These are phyloP conservation scores for Girardinus metallicus DNA, from an alignment of 2,797 vertebrate species.

Conservation along the genomic window DNA sequence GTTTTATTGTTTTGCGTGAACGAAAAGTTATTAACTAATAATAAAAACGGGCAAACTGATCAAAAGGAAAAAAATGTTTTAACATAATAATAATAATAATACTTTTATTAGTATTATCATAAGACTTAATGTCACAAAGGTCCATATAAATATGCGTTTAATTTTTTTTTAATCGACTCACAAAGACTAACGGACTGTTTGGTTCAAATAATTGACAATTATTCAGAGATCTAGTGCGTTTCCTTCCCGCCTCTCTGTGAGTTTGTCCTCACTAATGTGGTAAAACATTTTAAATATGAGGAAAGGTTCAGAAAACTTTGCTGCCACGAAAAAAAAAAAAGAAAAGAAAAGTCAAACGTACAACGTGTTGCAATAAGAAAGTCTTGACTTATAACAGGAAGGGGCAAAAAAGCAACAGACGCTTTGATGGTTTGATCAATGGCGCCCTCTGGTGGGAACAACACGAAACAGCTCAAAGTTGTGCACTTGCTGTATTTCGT, in stretches of 20 bases:
- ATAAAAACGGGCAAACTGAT: neutral
- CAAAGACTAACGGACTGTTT: neutral
- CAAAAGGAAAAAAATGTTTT: neutral
- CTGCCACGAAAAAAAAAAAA: no score
- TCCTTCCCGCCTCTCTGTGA: neutral
- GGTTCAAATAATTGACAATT: neutral
- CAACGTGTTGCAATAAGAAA: no score
- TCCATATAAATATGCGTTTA: neutral
- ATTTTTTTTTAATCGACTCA: neutral
- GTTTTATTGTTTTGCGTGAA: neutral
- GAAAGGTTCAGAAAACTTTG: neutral
- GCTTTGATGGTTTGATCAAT: constrained; percentile 18
- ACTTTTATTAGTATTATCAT: neutral
- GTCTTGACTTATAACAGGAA: neutral
- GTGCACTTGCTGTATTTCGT: neutral
- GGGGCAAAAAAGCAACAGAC: neutral
- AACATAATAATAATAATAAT: neutral
- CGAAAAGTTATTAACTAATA: neutral
- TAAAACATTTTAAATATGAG: neutral
- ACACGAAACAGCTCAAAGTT: neutral
- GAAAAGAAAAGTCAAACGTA: no score
- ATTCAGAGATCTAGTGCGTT: neutral
- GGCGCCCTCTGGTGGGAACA: constrained; percentile 49
- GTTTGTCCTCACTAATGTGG: neutral
- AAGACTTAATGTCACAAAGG: neutral